These are phyloP conservation scores for Teleopsis dalmanni DNA, from an alignment of 1,140 invertebrate species.

Conservation along the genomic window DNA sequence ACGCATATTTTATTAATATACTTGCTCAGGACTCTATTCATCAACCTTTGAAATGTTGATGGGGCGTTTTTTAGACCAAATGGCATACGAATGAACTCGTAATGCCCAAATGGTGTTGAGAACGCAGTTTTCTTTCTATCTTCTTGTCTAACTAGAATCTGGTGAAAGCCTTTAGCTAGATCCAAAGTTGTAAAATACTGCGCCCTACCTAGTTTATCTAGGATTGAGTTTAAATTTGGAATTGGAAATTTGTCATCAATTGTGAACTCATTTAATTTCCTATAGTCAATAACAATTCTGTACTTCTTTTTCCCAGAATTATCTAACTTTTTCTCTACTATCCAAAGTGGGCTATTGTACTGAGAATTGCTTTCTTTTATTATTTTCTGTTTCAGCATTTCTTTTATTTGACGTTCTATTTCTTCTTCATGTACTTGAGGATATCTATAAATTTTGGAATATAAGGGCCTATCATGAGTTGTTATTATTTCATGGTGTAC, in stretches of 20 bases:
- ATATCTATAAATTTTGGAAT: conserved; percentile 27
- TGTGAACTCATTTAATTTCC: conserved; percentile 39
- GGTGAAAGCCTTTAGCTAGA: conserved; percentile 33
- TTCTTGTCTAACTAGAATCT: conserved; percentile 16
- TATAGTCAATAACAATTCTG: conserved; percentile 41
- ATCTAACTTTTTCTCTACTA: conserved; percentile 41
- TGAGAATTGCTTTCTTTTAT: conserved; percentile 33
- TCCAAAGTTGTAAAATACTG: conserved; percentile 33
- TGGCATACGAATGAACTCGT: conserved; percentile 25
- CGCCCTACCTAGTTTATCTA: conserved; percentile 30
- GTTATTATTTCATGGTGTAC: conserved; percentile 26
- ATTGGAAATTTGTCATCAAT: conserved; percentile 44
- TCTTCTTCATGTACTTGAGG: conserved; percentile 40
- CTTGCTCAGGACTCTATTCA: conserved; percentile 35
- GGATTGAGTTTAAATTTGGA: conserved; percentile 48
- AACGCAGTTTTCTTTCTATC: conserved; percentile 15
- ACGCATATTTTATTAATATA: conserved; percentile 25
- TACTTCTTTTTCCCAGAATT: conserved; percentile 40
- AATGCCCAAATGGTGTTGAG: conserved; percentile 8
- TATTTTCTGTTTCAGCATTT: conserved; percentile 43
- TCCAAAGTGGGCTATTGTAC: conserved; percentile 36
- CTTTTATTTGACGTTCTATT: conserved; percentile 30
- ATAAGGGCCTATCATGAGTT: conserved; percentile 18
- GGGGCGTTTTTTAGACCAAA: too few relatives aligned
- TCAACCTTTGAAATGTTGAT: conserved; percentile 44